Base-by-base conservation (phyloP, 2,888 invertebrate genomes). In the Orchesellides sinensis region DNA sequence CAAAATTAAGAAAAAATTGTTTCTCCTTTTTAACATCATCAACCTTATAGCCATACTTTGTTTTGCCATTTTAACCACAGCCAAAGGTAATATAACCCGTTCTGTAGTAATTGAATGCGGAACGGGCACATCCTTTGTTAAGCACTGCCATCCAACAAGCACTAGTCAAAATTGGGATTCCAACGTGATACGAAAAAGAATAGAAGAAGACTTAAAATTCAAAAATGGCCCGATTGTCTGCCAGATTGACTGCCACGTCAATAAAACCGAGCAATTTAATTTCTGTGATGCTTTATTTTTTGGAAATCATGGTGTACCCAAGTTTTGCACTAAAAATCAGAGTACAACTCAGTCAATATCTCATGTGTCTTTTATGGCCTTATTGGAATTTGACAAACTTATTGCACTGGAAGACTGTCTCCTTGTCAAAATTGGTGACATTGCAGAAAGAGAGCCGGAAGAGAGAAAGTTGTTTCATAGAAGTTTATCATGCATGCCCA, bases 1-100 rank as follows among this genome's bases (percentile, higher is more conserved):
- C 89, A 92, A 92, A 88, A 92, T 92, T 73, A 95, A 96, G 89
- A 96, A 96, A 89, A 89, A 90, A n/a, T 91, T 95, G 70, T 96
- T 96, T 88, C 91, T 96, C 84, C 86, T 93, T 23, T 94, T 94
- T 85, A 94, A 96, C 92, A 89, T 93, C 17, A 88, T 96, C 27
- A 93, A 94, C 1, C 93, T 94, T 8, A 88, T 93, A 52, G 92
- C 94, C 88, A 94, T 96, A 89, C 92, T 94, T 69, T 91, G 92
- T 1, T 93, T 96, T 83, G 93, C 94, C 89, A 94, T 94, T 88
- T 95, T 96, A 0, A 91, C 92, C 86, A 90, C 92, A 27, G 91
- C 92, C n/a, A 90, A 90, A 0, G 89, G 89, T 25, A 90, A 90
- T 0, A 89, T 89, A 27, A 4, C 19, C n/a, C 70, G 92, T 1